A percentile compares a stretch with the other conserved stretches of the same genome.
Evolutionary conservation across 1,140 invertebrate genomes (phyloP).

Genomic region (Dreissena polymorpha): DNA sequence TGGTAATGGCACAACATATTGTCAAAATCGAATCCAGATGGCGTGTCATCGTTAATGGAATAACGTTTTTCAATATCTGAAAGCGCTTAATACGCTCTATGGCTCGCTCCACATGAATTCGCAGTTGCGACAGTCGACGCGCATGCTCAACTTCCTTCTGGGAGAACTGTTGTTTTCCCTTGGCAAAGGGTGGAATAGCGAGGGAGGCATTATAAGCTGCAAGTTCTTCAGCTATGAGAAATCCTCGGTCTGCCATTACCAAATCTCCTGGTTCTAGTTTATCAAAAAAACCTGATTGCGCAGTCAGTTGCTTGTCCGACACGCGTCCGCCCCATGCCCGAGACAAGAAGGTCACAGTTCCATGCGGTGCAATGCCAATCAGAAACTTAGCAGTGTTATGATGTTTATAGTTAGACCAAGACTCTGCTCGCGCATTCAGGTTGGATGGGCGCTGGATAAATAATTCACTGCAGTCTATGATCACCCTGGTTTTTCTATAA

Average conservation of each 20-base stretch:
- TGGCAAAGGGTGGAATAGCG: slow-evolving; percentile 45
- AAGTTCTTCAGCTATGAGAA: slow-evolving; percentile 44
- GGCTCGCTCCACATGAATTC: slow-evolving; percentile 39
- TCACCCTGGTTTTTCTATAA: neutral
- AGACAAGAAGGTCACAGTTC: too few relatives aligned
- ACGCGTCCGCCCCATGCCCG: too few relatives aligned
- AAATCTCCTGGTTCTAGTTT: slow-evolving; percentile 42
- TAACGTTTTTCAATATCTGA: slow-evolving; percentile 29
- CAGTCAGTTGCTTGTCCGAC: slow-evolving; percentile 53
- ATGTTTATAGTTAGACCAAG: neutral
- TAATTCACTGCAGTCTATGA: neutral
- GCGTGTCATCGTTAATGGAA: neutral
- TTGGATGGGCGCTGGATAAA: slow-evolving; percentile 6
- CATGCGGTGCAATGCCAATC: slow-evolving; percentile 43
- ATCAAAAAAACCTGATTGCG: slow-evolving; percentile 43
- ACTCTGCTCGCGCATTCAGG: neutral
- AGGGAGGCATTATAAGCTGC: neutral
- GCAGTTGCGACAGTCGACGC: neutral
- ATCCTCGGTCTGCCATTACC: slow-evolving; percentile 50
- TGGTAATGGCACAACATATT: slow-evolving; percentile 36
- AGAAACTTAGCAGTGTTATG: slow-evolving; percentile 1
- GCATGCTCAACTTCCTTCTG: slow-evolving; percentile 14
- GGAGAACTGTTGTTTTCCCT: slow-evolving; percentile 21
- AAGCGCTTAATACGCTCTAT: slow-evolving; percentile 39
- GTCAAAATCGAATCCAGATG: slow-evolving; percentile 39